Percentiles rank a stretch among this genome's conserved stretches.
Conservation (phyloP, 1,140 invertebrate species). For the Meloidogyne chitwoodi region DNA sequence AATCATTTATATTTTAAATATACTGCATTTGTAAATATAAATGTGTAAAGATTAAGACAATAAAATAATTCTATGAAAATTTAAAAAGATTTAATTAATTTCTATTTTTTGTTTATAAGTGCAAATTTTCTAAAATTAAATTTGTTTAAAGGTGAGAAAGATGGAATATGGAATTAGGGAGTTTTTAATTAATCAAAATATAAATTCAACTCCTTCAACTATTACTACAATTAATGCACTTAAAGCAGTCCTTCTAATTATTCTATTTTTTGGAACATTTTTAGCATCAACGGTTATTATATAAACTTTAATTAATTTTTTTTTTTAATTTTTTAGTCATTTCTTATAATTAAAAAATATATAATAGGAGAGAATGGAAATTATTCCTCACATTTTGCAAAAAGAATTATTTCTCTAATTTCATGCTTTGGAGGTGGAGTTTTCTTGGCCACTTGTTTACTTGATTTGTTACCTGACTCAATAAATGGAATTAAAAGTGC, state of each 20-base stretch:
- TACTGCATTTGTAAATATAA: too few species aligned
- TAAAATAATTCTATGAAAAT: too few species aligned
- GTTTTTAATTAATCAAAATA: too few species aligned
- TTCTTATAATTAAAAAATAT: constrained; percentile 7
- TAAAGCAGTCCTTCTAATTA: constrained; percentile 45
- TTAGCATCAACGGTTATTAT: constrained; percentile 49
- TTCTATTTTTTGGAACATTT: constrained; percentile 52
- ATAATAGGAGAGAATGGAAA: background rate
- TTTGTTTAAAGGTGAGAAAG: too few species aligned
- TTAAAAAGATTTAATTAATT: too few species aligned
- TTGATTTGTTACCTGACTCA: constrained; percentile 55
- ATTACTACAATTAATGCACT: constrained; percentile 31
- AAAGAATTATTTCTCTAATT: constrained; percentile 35
- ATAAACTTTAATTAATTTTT: constrained; percentile 4
- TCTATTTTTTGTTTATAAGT: too few species aligned
- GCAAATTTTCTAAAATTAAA: too few species aligned
- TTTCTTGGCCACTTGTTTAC: constrained; percentile 52
- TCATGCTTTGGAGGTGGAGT: constrained; percentile 51
- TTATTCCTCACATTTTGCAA: constrained; percentile 33
- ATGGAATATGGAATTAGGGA: too few species aligned
- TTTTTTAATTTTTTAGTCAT: background rate
- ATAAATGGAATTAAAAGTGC: constrained; percentile 46
- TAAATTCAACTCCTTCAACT: background rate
- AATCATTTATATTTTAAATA: too few species aligned
- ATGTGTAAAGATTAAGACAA: too few species aligned